Conservation (phyloP, 2,888 invertebrate genomes). For the Hofmannophila pseudospretella region DNA sequence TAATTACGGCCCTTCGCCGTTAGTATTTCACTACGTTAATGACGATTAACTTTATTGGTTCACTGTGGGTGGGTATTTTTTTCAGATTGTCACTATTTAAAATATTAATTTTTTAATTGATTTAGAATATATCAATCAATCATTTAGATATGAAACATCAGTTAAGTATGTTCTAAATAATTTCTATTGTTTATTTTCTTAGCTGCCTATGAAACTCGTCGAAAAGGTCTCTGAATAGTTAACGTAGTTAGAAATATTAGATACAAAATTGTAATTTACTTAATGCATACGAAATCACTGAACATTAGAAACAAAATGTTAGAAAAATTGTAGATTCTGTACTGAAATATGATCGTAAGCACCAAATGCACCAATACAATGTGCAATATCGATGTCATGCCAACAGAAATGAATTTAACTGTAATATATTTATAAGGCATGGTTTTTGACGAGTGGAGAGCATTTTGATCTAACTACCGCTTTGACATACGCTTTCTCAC, state of each 20-base stretch:
- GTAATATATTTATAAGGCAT: constrained; percentile 50
- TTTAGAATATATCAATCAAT: too few species aligned
- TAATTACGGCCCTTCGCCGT: too few species aligned
- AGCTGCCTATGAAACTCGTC: constrained; percentile 52
- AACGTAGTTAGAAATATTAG: constrained; percentile 22
- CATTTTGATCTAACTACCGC: constrained; percentile 56
- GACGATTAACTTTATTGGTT: too few species aligned
- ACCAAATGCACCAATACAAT: constrained; percentile 12
- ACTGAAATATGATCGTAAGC: constrained; percentile 17
- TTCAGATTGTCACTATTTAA: too few species aligned
- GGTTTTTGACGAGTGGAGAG: constrained; percentile 50
- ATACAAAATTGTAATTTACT: not conserved
- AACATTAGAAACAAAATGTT: too few species aligned
- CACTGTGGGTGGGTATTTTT: too few species aligned
- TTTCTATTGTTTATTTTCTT: constrained; percentile 28
- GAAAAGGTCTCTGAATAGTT: constrained; percentile 43
- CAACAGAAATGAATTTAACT: constrained; percentile 35
- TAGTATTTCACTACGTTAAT: too few species aligned
- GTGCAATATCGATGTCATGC: constrained; percentile 61
- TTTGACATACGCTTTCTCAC: constrained; percentile 48
- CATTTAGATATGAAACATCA: too few species aligned
- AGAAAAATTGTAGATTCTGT: too few species aligned
- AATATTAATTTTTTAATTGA: too few species aligned
- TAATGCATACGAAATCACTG: too few species aligned
- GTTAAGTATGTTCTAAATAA: too few species aligned